Conservation (phyloP, 2,797 vertebrate species). For the Apogon hyalosoma region DNA sequence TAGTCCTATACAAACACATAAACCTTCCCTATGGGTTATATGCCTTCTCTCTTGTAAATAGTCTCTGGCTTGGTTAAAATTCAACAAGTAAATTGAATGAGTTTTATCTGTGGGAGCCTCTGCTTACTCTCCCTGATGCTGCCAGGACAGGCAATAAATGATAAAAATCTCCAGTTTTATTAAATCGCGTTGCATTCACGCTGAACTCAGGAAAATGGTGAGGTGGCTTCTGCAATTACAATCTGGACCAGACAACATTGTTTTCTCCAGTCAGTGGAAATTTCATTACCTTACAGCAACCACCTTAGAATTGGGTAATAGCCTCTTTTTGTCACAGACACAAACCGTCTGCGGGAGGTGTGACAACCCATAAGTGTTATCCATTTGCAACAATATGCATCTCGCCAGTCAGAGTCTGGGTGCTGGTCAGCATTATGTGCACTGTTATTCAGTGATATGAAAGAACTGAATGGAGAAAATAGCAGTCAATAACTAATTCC, state of each 20-base stretch:
- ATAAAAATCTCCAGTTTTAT: slow-evolving; percentile 85
- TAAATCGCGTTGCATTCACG: slow-evolving; percentile 78
- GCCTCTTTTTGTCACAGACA: slow-evolving; percentile 80
- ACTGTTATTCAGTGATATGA: slow-evolving; percentile 59
- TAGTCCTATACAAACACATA: slow-evolving; percentile 46
- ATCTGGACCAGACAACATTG: slow-evolving; percentile 79
- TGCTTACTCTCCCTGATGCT: slow-evolving; percentile 63
- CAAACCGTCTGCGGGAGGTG: slow-evolving; percentile 68
- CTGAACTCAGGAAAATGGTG: slow-evolving; percentile 74
- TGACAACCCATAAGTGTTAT: slow-evolving; percentile 74
- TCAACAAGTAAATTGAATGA: slow-evolving; percentile 80
- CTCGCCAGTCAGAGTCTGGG: slow-evolving; percentile 50
- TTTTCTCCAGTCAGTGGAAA: slow-evolving; percentile 86
- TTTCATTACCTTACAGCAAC: slow-evolving; percentile 84
- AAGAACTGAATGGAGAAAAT: slow-evolving; percentile 58
- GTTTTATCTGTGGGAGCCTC: slow-evolving; percentile 74
- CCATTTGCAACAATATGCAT: slow-evolving; percentile 77
- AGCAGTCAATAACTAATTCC: slow-evolving; percentile 69
- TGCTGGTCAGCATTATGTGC: slow-evolving; percentile 71
- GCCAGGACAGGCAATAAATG: slow-evolving; percentile 78
- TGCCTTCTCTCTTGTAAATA: slow-evolving; percentile 53
- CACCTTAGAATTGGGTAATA: slow-evolving; percentile 83
- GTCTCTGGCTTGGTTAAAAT: slow-evolving; percentile 72
- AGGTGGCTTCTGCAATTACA: slow-evolving; percentile 80
- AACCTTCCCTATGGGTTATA: slow-evolving; percentile 54